Conservation (phyloP, 2,888 invertebrate genomes). For the Agonopterix subpropinquella region DNA sequence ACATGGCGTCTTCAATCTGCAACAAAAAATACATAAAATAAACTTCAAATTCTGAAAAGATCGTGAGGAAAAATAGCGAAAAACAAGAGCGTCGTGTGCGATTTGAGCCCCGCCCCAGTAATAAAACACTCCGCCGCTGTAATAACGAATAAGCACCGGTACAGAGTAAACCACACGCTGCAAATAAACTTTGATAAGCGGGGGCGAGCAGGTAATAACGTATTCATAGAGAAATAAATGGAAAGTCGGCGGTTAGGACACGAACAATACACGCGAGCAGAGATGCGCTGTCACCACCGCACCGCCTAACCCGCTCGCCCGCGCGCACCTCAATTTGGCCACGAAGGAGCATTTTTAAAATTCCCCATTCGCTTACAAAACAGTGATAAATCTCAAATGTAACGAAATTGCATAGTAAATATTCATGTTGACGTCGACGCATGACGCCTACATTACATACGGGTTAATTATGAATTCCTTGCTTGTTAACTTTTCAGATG, state of each 20-base stretch:
- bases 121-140: slow-evolving; percentile 73
- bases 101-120: slow-evolving; percentile 68
- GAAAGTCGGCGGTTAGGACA: slow-evolving; percentile 74
- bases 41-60: slow-evolving; percentile 55
- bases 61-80: slow-evolving; percentile 54
- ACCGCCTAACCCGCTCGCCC: slow-evolving; percentile 30
- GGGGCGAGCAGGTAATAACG: slow-evolving; percentile 75
- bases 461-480: slow-evolving; percentile 57
- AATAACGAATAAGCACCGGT: slow-evolving; percentile 75
- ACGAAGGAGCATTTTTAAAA: slow-evolving; percentile 61
- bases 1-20: slow-evolving; percentile 99
- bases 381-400: slow-evolving; percentile 62
- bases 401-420: slow-evolving; percentile 67
- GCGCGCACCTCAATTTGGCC: slow-evolving; percentile 50
- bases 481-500: slow-evolving; percentile 58
- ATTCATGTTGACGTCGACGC: slow-evolving; percentile 55
- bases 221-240: slow-evolving; percentile 77
- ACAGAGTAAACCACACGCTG: slow-evolving; percentile 75
- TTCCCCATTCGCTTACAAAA: slow-evolving; percentile 45
- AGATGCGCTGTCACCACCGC: slow-evolving; percentile 65
- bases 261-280: slow-evolving; percentile 63
- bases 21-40: slow-evolving; percentile 75
- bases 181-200: slow-evolving; percentile 77
- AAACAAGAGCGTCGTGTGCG: slow-evolving; percentile 66
- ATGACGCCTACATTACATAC: slow-evolving; percentile 35